Percentiles rank a stretch among this genome's conserved stretches.
These are phyloP conservation scores for Ricordea florida DNA, from an alignment of 92 coral and sea anemone species.

Conservation along the genomic window DNA sequence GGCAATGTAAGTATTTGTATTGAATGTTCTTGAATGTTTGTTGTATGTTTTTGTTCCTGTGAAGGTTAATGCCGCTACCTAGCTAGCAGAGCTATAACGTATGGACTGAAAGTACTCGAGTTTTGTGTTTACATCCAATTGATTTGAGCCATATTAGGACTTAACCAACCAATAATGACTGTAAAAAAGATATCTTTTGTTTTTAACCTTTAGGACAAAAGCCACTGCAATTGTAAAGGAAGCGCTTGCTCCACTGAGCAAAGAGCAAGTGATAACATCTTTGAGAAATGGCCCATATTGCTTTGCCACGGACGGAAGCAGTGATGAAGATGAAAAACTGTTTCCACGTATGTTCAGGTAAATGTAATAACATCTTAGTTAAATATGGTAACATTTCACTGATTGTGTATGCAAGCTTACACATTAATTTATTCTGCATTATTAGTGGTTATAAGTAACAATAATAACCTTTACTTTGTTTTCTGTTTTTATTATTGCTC, in stretches of 20 bases:
- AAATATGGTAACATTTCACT: too few relatives aligned
- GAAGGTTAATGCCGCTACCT: too few relatives aligned
- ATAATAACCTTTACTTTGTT: neutral
- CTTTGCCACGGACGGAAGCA: conserved; percentile 28
- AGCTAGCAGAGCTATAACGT: too few relatives aligned
- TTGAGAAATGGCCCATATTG: conserved; percentile 6
- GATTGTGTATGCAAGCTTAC: too few relatives aligned
- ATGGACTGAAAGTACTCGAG: conserved; percentile 5
- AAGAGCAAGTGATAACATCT: conserved; percentile 15
- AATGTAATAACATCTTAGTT: too few relatives aligned
- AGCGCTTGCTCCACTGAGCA: conserved; percentile 43
- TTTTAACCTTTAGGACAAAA: conserved; percentile 21
- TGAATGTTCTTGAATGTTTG: conserved; percentile 15
- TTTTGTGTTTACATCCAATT: too few relatives aligned
- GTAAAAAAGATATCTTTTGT: too few relatives aligned
- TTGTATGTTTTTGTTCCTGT: conserved; percentile 1
- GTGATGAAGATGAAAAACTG: conserved; percentile 37
- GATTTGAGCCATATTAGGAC: too few relatives aligned
- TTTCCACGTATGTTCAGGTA: conserved; percentile 23
- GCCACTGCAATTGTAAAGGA: conserved; percentile 10
- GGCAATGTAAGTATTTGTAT: neutral
- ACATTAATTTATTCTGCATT: conserved; percentile 22
- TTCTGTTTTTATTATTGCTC: conserved; percentile 4
- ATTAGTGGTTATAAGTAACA: conserved; percentile 12
- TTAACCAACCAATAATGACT: too few relatives aligned